Evolutionary conservation across 2,888 invertebrate species (phyloP).

Genomic region (Mechanitis mazaeus): DNA sequence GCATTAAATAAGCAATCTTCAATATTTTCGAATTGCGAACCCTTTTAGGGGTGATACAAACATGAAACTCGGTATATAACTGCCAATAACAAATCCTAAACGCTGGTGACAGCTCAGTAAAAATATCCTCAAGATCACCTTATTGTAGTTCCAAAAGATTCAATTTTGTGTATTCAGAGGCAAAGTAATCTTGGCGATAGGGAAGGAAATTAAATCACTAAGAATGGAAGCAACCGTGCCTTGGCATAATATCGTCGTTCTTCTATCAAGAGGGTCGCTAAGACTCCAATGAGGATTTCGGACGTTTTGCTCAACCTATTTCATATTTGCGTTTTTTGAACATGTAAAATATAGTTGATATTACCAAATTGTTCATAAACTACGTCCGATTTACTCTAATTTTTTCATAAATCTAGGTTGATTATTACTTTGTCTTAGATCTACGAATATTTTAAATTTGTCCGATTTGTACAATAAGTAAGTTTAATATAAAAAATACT

Average conservation of each 20-base stretch:
- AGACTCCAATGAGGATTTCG: slow-evolving; percentile 28
- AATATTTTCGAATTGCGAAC: slow-evolving; percentile 23
- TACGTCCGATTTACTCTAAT: too few species aligned
- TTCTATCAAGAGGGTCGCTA: slow-evolving; percentile 24
- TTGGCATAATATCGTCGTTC: slow-evolving; percentile 32
- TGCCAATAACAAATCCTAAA: slow-evolving; percentile 32
- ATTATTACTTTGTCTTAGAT: too few species aligned
- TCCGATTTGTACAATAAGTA: too few species aligned
- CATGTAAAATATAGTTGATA: background rate
- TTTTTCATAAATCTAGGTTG: too few species aligned
- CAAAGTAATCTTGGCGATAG: slow-evolving; percentile 20
- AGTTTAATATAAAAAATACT: too few species aligned
- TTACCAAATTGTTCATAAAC: background rate
- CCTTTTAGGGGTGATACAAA: slow-evolving; percentile 27
- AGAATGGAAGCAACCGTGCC: slow-evolving; percentile 34
- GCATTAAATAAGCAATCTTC: slow-evolving; percentile 28
- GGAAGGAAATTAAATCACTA: slow-evolving; percentile 38
- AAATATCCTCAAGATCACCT: background rate
- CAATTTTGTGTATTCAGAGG: background rate
- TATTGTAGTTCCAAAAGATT: slow-evolving; percentile 6
- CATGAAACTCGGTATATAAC: slow-evolving; percentile 30
- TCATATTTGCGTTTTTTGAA: slow-evolving; percentile 14
- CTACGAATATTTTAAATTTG: too few species aligned
- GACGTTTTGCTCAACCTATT: slow-evolving; percentile 24
- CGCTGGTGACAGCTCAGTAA: slow-evolving; percentile 16